Evolutionary conservation across 2,797 vertebrate species (phyloP), one percentile per base, ranked within the genome.

Genomic region (Hippopotamyrus pictus): DNA sequence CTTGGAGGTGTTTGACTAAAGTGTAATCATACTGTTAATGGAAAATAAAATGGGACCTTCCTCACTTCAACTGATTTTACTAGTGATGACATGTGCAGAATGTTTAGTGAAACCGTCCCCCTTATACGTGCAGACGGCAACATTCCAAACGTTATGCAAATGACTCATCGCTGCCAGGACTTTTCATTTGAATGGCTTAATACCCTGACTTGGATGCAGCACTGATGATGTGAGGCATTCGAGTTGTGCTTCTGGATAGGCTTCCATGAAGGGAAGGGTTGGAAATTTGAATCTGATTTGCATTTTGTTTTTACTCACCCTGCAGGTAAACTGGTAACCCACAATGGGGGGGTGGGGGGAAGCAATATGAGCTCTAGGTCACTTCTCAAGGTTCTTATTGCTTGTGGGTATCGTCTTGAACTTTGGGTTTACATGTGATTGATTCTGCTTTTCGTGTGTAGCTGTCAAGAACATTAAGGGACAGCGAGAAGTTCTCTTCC

Each of bases 271-370:
- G 51, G 12, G 73, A 22, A 54, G 29, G 41, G 25, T 9, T 19
- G 3, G 44, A 37, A 88, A 88, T 88, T 90, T 84, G 57, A 87
- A 89, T 89, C 9, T n/a, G 8, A 46, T 87, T 57, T 82, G 86
- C 53, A 88, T 89, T 85, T 57, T 88, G 57, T 85, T 88, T 90
- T 44, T 51, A 69, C 44, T n/a, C 33, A 29, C 19, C 25, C n/a
- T 62, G 5, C 19, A 25, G 14, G 12, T 17, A 69, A 88, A 62
- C 41, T 65, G 73, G 25, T 69, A 69, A 50, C 25, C 44, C n/a
- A 25, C 25, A 85, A 29, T 50, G 54, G 37, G 37, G 2, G 22
- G n/a, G n/a, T n/a, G n/a, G n/a, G n/a, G n/a, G n/a, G n/a, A n/a
- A n/a, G n/a, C n/a, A n/a, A n/a, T n/a, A 57, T 12, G 48, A 54